Base-by-base conservation (phyloP, 2,113 vertebrate species). In the Sphyrna mokarran region DNA sequence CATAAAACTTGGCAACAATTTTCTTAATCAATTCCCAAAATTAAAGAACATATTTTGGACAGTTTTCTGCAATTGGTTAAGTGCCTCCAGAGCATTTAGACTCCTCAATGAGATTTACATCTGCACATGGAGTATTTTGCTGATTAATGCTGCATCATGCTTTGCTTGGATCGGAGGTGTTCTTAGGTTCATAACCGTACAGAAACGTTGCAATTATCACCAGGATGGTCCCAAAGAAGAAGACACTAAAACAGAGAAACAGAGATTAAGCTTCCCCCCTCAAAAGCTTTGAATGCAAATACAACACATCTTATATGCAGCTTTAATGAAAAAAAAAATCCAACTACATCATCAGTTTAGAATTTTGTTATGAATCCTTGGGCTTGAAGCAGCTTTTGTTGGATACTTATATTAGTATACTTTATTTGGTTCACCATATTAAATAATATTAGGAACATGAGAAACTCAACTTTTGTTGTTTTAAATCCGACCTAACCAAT, bases 171-270 rank as follows among this genome's bases (percentile, higher is more conserved):
- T 98, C 99, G 96, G 98, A 97, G 96, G 98, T 70, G 14, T 98
- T 97, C 97, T 99, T 99, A 96, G 98, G 98, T 97, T 99, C 98
- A 58, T 99, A 99, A 96, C 99, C 98, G 0, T 99, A 99, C 61
- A 99, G 97, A 96, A 99, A 99, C 96, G 99, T 99, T 93, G 99
- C 99, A 95, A 96, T 96, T 96, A 99, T 99, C 97, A 99, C 99
- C 96, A 99, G 97, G 96, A 99, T 1, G 95, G 99, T 97, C 96
- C 99, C 99, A 6, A 99, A 95, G 97, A 99, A 99, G 97, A 99
- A 99, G 72, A 99, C 97, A 87, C 99, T 99, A 96, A 95, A 96
- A 96, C 6, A 94, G 26, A 78, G 76, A 66, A 93, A 66, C 89
- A 83, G 16, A 90, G 87, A 93, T 66, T 61, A 33, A 61, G 23